Evolutionary conservation across 2,888 invertebrate species (phyloP).

Genomic region (Leptopilina syphax): DNA sequence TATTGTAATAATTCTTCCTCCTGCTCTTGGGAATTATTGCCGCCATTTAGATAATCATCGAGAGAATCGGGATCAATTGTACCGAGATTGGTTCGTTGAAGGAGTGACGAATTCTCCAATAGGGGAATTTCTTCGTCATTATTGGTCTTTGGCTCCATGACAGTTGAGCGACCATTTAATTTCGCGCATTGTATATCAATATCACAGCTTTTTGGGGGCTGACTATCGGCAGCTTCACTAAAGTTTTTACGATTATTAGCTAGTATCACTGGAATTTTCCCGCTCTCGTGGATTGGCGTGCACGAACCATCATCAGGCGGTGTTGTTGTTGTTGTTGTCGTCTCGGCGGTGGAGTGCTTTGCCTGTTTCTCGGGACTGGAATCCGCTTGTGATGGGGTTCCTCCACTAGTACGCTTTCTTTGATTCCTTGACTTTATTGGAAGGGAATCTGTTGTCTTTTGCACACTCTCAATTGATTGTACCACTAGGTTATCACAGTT

Average conservation of each 20-base stretch:
- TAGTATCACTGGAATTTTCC: conserved; percentile 66
- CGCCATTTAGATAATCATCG: conserved; percentile 88
- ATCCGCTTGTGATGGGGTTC: conserved; percentile 55
- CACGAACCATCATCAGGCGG: conserved; percentile 44
- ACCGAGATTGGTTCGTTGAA: conserved; percentile 78
- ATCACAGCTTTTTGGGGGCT: conserved; percentile 66
- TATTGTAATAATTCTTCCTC: conserved; percentile 92
- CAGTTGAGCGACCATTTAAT: conserved; percentile 61
- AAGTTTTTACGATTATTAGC: conserved; percentile 48
- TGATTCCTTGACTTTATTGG: conserved; percentile 67
- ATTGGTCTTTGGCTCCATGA: conserved; percentile 61
- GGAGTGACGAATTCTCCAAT: conserved; percentile 61
- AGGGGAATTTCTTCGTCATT: conserved; percentile 47
- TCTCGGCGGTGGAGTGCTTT: conserved; percentile 62
- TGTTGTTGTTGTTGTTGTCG: conserved; percentile 39
- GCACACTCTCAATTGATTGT: conserved; percentile 66
- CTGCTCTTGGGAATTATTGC: conserved; percentile 86
- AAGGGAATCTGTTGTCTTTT: conserved; percentile 59
- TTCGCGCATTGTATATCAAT: conserved; percentile 62
- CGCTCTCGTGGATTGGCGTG: conserved; percentile 48
- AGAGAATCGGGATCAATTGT: conserved; percentile 89
- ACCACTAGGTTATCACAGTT: conserved; percentile 75
- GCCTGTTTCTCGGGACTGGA: conserved; percentile 73
- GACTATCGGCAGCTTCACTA: conserved; percentile 54
- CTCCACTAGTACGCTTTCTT: conserved; percentile 65